Conservation (phyloP, 1,140 invertebrate species). For the Heliconius melpomene region DNA sequence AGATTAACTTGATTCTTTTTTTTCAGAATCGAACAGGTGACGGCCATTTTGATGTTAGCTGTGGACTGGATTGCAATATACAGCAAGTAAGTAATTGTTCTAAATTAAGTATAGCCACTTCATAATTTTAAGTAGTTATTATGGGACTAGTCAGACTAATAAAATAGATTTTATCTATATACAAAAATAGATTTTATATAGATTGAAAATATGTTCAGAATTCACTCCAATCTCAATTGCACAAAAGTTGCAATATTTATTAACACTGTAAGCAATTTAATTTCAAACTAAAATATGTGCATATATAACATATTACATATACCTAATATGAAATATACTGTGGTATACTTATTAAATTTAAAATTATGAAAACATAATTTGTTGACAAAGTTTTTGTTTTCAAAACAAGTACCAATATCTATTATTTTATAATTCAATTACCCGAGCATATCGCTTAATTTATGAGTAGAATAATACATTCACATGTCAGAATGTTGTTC, state of each 20-base stretch:
- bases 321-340: too few relatives aligned
- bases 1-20: slow-evolving; percentile 43
- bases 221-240: too few relatives aligned
- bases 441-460: slow-evolving; percentile 30
- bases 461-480: slow-evolving; percentile 25
- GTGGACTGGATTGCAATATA: slow-evolving; percentile 84
- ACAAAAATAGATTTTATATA: too few relatives aligned
- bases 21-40: slow-evolving; percentile 85
- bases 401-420: slow-evolving; percentile 18
- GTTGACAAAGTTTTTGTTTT: slow-evolving; percentile 25
- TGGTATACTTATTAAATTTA: not conserved
- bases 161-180: too few relatives aligned
- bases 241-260: too few relatives aligned
- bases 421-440: slow-evolving; percentile 21
- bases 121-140: too few relatives aligned
- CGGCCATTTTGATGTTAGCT: slow-evolving; percentile 83
- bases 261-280: too few relatives aligned
- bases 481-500: slow-evolving; percentile 23
- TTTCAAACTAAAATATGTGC: not conserved
- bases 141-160: too few relatives aligned
- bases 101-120: not conserved
- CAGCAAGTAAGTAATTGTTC: slow-evolving; percentile 68
- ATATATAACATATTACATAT: not conserved
- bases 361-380: not conserved
- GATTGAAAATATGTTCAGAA: too few relatives aligned